phyloP scores from a whole-genome alignment of 1,140 invertebrate genomes.

The Lepidurus packardi region DNA sequence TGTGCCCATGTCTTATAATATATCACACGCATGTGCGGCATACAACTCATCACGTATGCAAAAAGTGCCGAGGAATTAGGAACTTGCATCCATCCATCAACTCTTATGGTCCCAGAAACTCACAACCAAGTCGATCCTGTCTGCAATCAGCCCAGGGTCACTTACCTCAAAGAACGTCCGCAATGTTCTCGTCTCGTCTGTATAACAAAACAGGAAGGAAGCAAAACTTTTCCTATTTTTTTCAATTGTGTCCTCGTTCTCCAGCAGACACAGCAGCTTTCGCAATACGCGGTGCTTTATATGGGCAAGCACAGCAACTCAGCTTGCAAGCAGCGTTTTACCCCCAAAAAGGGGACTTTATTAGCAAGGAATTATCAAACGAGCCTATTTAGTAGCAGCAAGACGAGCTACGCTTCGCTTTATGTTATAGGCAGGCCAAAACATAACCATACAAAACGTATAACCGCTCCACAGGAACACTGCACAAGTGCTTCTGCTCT shows the following conservation, averaged over 20 bases:
- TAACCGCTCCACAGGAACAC: neutral
- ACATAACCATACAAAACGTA: neutral
- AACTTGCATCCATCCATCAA: slow-evolving; percentile 11
- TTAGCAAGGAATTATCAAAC: neutral
- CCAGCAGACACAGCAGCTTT: neutral
- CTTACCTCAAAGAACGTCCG: neutral
- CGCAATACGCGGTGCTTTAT: neutral
- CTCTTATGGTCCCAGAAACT: slow-evolving; percentile 6
- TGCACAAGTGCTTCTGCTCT: neutral
- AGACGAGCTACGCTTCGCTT: neutral
- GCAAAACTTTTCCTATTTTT: neutral
- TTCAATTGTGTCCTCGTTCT: neutral
- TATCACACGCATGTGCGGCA: slow-evolving; percentile 8
- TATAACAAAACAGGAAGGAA: slow-evolving; percentile 4
- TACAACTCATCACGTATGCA: neutral
- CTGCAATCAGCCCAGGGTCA: neutral
- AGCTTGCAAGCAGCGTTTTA: neutral
- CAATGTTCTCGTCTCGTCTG: slow-evolving; percentile 3
- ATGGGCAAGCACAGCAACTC: neutral
- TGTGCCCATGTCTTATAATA: slow-evolving; percentile 3
- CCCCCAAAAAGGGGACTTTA: neutral
- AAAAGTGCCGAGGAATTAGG: slow-evolving; percentile 2
- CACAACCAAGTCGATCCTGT: neutral
- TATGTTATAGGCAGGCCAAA: neutral
- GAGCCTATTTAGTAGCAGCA: slow-evolving; percentile 18